Conservation (phyloP, 2,113 vertebrate genomes). For the Caracal caracal region DNA sequence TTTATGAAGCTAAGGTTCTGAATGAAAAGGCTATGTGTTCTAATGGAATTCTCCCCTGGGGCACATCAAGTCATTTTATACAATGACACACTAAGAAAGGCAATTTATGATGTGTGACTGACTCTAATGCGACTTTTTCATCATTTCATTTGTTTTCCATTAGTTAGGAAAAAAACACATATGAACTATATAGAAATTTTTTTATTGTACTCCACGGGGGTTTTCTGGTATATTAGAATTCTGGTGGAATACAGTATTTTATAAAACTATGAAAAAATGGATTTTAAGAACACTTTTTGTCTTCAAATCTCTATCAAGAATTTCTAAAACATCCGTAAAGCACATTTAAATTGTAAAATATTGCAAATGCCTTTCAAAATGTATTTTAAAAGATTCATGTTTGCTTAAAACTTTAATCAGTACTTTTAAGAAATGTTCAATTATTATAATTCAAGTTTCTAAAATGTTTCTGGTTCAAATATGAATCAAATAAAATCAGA, state of each 20-base stretch:
- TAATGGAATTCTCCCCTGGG: conserved; percentile 74
- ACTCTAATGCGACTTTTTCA: conserved; percentile 74
- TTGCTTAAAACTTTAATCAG: background rate
- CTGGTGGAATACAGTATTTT: background rate
- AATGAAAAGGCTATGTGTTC: conserved; percentile 55
- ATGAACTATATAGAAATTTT: conserved; percentile 61
- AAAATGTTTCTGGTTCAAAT: background rate
- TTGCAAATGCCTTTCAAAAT: background rate
- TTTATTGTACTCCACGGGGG: conserved; percentile 43
- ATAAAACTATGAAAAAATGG: conserved; percentile 3
- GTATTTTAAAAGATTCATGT: background rate
- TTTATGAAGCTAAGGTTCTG: conserved; percentile 42
- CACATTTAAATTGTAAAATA: background rate
- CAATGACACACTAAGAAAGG: conserved; percentile 69
- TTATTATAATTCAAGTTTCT: background rate
- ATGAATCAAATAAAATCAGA: background rate
- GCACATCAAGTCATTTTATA: conserved; percentile 73
- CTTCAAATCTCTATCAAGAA: background rate
- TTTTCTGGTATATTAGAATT: conserved; percentile 23
- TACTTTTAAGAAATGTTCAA: background rate
- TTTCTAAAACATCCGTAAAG: conserved; percentile 20
- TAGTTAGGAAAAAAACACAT: conserved; percentile 55
- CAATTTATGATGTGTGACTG: conserved; percentile 79
- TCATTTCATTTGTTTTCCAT: conserved; percentile 78
- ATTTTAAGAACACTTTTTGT: background rate